These are phyloP conservation scores for Promerops cafer DNA, from an alignment of 2,113 vertebrate genomes.

Conservation along the genomic window DNA sequence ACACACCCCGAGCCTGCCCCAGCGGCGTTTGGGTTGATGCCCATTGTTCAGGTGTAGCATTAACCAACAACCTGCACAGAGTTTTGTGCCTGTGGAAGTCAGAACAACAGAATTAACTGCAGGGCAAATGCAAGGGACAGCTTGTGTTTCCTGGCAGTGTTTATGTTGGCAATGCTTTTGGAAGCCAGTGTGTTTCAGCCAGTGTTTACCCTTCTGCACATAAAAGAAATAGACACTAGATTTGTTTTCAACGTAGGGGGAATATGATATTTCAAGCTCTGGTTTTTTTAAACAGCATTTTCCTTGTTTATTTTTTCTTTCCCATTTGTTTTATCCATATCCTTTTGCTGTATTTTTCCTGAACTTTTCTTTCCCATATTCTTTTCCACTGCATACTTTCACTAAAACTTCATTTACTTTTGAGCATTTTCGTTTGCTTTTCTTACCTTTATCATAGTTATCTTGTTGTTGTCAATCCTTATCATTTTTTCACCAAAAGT, in stretches of 20 bases:
- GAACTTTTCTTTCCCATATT: background rate
- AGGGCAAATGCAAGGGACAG: background rate
- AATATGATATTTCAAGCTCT: background rate
- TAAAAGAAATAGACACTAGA: background rate
- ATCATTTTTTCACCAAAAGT: background rate
- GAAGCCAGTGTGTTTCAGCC: background rate
- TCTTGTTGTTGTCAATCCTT: background rate
- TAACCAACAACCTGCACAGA: background rate
- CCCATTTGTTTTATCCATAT: background rate
- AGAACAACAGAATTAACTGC: background rate
- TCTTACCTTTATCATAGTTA: background rate
- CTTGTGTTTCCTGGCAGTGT: background rate
- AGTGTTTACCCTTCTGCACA: background rate
- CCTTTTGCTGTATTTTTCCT: background rate
- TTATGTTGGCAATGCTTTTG: background rate
- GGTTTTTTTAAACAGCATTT: background rate
- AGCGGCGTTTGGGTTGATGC: fast-evolving
- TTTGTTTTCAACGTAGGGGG: background rate
- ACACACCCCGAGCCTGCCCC: fast-evolving
- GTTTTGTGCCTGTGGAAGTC: background rate
- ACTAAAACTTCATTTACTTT: background rate
- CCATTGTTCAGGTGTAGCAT: background rate
- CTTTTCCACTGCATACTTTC: background rate
- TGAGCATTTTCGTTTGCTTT: background rate
- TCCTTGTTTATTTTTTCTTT: background rate